Evolutionary conservation across 2,797 vertebrate species (phyloP), one percentile per base, ranked within the genome.

Genomic region (Pipistrellus pygmaeus): DNA sequence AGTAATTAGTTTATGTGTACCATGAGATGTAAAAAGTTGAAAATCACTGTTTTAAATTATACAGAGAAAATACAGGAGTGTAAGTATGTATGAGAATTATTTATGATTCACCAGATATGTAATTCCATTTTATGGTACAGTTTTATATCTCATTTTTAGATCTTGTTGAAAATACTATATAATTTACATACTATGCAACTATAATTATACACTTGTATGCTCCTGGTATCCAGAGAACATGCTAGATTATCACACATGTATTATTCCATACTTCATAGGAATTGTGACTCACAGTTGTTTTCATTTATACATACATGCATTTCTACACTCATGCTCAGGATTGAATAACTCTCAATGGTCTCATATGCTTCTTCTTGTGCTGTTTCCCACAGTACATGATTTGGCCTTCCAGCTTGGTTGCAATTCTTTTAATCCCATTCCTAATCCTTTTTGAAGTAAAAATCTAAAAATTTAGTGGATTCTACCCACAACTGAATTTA

Each of bases 111-210:
- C 17, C 4, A 64, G 4, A 5, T 57, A 21, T 5, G 8, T 10
- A 90, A 57, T 51, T 77, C 4, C 0, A 44, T 53, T 68, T 82
- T 68, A 89, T 53, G 7, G 20, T 46, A 23, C 1, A 38, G 13
- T 73, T 96, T 96, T 72, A 25, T 27, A 41, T 27, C 4, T 72
- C 6, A 5, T 95, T 88, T 85, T 77, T n/a, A 60, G 2, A 83
- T 86, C 35, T 85, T 75, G 72, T 60, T 48, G 8, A 86, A 76
- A 81, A 92, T n/a, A 53, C 23, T 38, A n/a, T 20, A 6, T n/a
- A n/a, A 11, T 38, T 73, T 48, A 25, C 10, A 68, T 44, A 14
- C 20, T 73, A 32, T 51, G 11, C 8, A 89, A 30, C 32, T 7
- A 27, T 73, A 27, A 38, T 10, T 15, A 51, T 53, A 51, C 44